Percentiles rank a stretch among this genome's conserved stretches.
These are phyloP conservation scores for Drosophila parabipectinata DNA, from an alignment of 1,140 invertebrate genomes.

Conservation along the genomic window DNA sequence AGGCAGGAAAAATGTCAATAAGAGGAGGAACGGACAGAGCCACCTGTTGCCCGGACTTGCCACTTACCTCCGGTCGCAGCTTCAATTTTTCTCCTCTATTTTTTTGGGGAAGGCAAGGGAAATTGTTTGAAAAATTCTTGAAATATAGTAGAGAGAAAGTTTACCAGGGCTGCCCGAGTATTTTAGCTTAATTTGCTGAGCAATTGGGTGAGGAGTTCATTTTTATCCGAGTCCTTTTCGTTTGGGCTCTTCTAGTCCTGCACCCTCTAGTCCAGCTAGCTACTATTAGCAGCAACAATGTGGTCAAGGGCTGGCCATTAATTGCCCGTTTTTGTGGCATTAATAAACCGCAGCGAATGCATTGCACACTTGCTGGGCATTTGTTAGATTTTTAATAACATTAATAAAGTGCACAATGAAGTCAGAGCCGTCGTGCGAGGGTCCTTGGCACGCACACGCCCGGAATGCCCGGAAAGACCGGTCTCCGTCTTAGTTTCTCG, in stretches of 20 bases:
- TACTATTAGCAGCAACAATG: slow-evolving; percentile 29
- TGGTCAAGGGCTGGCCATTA: slow-evolving; percentile 31
- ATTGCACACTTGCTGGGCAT: slow-evolving; percentile 46
- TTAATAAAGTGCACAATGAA: slow-evolving; percentile 79
- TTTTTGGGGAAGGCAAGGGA: slow-evolving; percentile 3
- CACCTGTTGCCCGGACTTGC: slow-evolving; percentile 54
- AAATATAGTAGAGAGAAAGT: slow-evolving; percentile 32
- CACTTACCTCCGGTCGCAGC: slow-evolving; percentile 11
- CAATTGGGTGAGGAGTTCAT: slow-evolving; percentile 21
- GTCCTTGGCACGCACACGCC: slow-evolving; percentile 46
- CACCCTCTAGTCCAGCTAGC: not conserved
- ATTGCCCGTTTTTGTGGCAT: slow-evolving; percentile 47
- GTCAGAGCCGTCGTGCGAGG: slow-evolving; percentile 56
- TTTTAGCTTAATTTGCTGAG: slow-evolving; percentile 31
- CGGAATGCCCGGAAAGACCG: not conserved
- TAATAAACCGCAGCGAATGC: slow-evolving; percentile 57
- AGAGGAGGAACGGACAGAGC: slow-evolving; percentile 17
- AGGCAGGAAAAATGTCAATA: slow-evolving; percentile 57
- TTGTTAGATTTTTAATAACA: slow-evolving; percentile 82
- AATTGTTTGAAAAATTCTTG: slow-evolving; percentile 42
- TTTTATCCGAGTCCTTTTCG: slow-evolving; percentile 1
- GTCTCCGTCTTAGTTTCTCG: slow-evolving; percentile 5
- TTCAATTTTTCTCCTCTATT: slow-evolving; percentile 9
- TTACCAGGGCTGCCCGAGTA: not conserved
- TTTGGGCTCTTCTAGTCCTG: not conserved